These are phyloP conservation scores for Erpetoichthys calabaricus DNA, from an alignment of 2,797 vertebrate species.

Conservation along the genomic window DNA sequence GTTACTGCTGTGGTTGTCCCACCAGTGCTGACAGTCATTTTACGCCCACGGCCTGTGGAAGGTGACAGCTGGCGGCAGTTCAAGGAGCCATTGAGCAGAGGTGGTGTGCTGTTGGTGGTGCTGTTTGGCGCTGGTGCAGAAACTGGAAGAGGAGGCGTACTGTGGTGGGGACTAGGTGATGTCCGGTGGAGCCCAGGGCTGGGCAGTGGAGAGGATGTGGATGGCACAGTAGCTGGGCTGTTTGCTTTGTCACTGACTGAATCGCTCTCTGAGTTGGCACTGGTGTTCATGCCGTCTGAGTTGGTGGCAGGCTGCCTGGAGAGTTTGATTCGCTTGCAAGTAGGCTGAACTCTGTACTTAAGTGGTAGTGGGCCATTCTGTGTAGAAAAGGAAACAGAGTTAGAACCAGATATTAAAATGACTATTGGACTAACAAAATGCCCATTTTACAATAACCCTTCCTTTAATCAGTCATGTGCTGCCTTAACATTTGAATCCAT, in stretches of 20 bases:
- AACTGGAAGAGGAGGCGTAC: constrained; percentile 34
- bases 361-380: constrained; percentile 86
- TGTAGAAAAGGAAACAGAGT: constrained; percentile 7
- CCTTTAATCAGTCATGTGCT: not conserved
- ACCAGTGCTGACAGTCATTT: constrained; percentile 71
- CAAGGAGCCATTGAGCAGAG: constrained; percentile 34
- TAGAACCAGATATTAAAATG: constrained; percentile 1
- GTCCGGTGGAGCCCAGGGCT: constrained; percentile 39
- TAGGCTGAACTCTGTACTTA: constrained; percentile 85
- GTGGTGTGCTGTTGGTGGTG: constrained; percentile 15
- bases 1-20: constrained; percentile 19
- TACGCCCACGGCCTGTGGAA: constrained; percentile 47
- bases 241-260: constrained; percentile 85
- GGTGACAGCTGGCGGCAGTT: constrained; percentile 44
- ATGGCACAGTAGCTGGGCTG: constrained; percentile 58
- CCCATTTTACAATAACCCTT: not conserved
- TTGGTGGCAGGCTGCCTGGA: constrained; percentile 40
- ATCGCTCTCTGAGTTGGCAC: constrained; percentile 77
- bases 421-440: not conserved
- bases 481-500: too few species aligned
- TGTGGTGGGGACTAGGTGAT: constrained; percentile 36
- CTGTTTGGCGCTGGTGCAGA: constrained; percentile 33
- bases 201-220: constrained; percentile 50
- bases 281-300: constrained; percentile 65
- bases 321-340: constrained; percentile 60